A percentile compares a stretch with the other conserved stretches of the same genome.
phyloP scores from a whole-genome alignment of 2,113 vertebrate species.

The Anser brachyrhynchus region DNA sequence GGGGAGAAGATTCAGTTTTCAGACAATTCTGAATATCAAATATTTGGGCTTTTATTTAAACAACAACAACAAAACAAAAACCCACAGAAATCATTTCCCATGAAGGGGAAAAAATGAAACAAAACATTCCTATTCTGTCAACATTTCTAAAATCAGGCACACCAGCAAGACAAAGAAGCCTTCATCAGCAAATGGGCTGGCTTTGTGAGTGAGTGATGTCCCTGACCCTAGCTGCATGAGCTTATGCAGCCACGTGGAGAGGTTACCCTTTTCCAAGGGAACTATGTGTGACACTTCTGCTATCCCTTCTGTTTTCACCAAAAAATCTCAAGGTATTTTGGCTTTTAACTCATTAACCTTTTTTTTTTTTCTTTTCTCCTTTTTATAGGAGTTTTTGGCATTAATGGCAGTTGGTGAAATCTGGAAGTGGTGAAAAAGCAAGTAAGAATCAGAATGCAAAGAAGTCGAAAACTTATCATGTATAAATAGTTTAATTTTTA shows the following conservation, averaged over 20 bases:
- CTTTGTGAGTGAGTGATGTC: neutral
- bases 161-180: neutral
- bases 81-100: neutral
- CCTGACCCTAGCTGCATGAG: neutral
- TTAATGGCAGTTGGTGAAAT: neutral
- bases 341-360: neutral
- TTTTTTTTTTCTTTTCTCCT: neutral
- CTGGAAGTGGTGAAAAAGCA: neutral
- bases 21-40: neutral
- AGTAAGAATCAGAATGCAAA: neutral
- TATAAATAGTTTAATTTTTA: constrained; percentile 35
- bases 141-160: neutral
- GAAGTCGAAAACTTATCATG: neutral
- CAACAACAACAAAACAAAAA: neutral
- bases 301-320: neutral
- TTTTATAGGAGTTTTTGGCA: neutral
- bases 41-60: neutral
- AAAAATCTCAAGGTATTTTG: neutral
- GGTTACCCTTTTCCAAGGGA: neutral
- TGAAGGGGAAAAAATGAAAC: neutral
- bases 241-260: neutral
- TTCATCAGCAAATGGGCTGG: neutral
- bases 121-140: neutral
- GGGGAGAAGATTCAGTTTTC: neutral
- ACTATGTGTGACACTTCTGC: neutral